Percentiles rank a stretch among this genome's conserved stretches.
Evolutionary conservation across 2,113 vertebrate species (phyloP).

Genomic region (Neolamprologus sp.): DNA sequence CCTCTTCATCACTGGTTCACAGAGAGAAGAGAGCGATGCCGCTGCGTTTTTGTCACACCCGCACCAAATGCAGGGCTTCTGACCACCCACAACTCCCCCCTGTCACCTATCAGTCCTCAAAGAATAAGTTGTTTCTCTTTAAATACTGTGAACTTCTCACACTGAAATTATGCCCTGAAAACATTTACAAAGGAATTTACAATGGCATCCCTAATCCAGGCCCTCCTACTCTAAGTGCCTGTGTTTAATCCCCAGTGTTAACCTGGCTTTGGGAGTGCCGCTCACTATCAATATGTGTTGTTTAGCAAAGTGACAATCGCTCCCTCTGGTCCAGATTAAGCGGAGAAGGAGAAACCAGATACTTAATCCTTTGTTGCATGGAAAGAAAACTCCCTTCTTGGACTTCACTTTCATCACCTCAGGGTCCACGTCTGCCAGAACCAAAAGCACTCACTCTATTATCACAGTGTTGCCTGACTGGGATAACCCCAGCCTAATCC

Average conservation of each 20-base stretch:
- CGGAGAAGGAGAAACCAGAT: conserved; percentile 55
- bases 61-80: not conserved
- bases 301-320: conserved; percentile 44
- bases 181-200: conserved; percentile 39
- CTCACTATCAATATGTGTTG: conserved; percentile 35
- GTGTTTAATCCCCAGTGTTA: conserved; percentile 56
- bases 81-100: conserved; percentile 48
- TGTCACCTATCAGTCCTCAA: not conserved
- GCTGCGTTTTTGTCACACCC: conserved; percentile 19
- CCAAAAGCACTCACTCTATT: conserved; percentile 45
- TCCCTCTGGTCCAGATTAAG: conserved; percentile 55
- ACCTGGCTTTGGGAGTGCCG: conserved; percentile 55
- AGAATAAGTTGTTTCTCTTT: not conserved
- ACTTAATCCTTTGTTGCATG: conserved; percentile 57
- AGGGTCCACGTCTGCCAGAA: conserved; percentile 1
- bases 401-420: conserved; percentile 61
- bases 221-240: conserved; percentile 54
- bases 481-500: conserved; percentile 62
- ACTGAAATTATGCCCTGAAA: conserved; percentile 11
- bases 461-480: conserved; percentile 31
- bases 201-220: conserved; percentile 26
- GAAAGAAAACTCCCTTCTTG: conserved; percentile 41
- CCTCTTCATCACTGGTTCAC: conserved; percentile 55
- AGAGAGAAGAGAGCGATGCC: not conserved
- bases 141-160: not conserved